Evolutionary conservation across 2,113 vertebrate species (phyloP), one percentile per base, ranked within the genome.

Genomic region (Laterallus jamaicensis): DNA sequence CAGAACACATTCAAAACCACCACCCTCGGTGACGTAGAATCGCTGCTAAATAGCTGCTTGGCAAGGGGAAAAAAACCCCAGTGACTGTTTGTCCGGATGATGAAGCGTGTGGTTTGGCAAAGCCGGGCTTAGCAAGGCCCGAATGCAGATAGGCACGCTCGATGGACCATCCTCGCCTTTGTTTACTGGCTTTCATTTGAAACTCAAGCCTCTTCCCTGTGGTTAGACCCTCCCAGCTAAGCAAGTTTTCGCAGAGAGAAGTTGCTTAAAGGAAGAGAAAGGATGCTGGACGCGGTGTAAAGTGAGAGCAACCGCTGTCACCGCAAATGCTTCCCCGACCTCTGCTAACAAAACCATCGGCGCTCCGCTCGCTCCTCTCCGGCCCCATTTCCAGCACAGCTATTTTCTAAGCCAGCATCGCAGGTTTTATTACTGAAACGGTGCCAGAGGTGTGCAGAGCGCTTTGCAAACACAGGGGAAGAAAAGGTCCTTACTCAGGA

Each of bases 241-340:
- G 70, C 31, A n/a, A 67, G 80, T 91, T 76, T 31, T 9, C 69
- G 75, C 75, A 31, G 25, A 40, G 89, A 68, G 92, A 76, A 93
- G 82, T 93, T 93, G 78, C 92, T 82, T 16, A 63, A 47, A 79
- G 86, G 92, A 91, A 76, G 92, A 44, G 81, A 91, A 82, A 69
- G 67, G 93, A 82, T 93, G 70, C 90, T 92, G 95, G 91, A 93
- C 5, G 28, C 6, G 55, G 79, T 3, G 47, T 88, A 28, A 86
- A 90, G 93, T 47, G 82, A 90, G 95, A 95, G 96, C 59, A 5
- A 79, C 92, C 74, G 4, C 91, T 19, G 44, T 73, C 58, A 91
- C 95, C 85, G 2, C 92, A 75, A 31, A 14, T 2, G 4, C 84
- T 87, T 69, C 76, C 76, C 86, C 66, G 4, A 25, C 56, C 64